Evolutionary conservation across 2,888 invertebrate species (phyloP), one percentile per base, ranked within the genome.

Genomic region (Amaurobius ferox): DNA sequence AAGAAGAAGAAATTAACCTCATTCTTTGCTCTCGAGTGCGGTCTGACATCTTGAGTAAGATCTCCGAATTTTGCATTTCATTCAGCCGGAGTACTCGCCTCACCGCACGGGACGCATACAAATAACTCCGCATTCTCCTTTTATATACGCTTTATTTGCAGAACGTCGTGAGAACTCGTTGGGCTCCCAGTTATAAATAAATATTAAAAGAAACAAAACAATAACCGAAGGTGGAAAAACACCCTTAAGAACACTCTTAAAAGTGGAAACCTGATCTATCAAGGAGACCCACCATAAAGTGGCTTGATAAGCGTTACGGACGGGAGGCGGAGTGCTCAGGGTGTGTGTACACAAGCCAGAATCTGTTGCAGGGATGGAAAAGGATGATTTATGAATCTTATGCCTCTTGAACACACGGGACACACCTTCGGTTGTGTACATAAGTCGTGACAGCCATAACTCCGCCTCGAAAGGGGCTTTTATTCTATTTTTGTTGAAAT

Each of bases 401-500:
- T 77, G 55, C 83, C 72, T 85, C 83, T 76, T 77, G 66, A 35
- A 72, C 76, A 77, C 83, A 77, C 23, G 70, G 83, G 77, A 71
- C 83, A 85, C 83, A 85, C 83, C 83, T 85, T 67, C 30, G 30
- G 48, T 85, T 85, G 83, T 85, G 77, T 85, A 85, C 77, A 85
- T 72, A 85, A 85, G 83, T 85, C 83, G 83, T 85, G 83, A 85
- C 83, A 66, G 29, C n/a, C 19, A 2, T 70, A 30, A 71, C 72
- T 71, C 81, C 83, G 55, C 83, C 83, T 39, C 55, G 5, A 23
- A 19, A 23, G 7, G 23, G 19, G 23, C 6, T 11, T 5, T 44
- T 44, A 11, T 55, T 19, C 23, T 55, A 55, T 55, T 55, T 35
- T 55, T 55, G 23, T 55, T 55, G 5, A 3, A 19, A 11, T 23